A percentile compares a stretch with the other conserved stretches of the same genome.
Evolutionary conservation across 1,140 invertebrate species (phyloP).

Genomic region (Epicauta chinensis): DNA sequence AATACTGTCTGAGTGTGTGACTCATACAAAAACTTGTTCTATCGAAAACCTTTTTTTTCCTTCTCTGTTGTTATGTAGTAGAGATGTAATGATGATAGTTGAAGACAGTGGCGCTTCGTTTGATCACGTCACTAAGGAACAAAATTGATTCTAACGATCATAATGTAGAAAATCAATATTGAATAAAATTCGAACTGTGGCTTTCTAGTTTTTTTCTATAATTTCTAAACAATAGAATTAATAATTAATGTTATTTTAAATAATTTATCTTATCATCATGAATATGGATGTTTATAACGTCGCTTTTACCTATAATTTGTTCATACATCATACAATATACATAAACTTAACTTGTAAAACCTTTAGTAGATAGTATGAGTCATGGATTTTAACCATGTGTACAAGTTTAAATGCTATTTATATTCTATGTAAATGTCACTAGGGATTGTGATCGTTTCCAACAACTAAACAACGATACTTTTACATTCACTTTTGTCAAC

Average conservation of each 20-base stretch:
- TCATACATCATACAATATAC: too few relatives aligned
- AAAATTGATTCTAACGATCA: too few relatives aligned
- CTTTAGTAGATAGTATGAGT: conserved; percentile 7
- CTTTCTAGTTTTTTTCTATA: too few relatives aligned
- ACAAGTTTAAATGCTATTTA: conserved; percentile 15
- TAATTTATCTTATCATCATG: too few relatives aligned
- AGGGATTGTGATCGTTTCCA: conserved; percentile 11
- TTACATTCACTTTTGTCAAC: conserved; percentile 1
- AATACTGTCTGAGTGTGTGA: background rate
- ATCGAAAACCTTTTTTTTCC: conserved; percentile 6
- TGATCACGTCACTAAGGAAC: too few relatives aligned
- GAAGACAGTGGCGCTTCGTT: conserved; percentile 9
- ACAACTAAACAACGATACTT: conserved; percentile 8
- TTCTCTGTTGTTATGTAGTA: conserved; percentile 1
- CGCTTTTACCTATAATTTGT: too few relatives aligned
- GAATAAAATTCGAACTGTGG: too few relatives aligned
- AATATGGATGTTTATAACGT: too few relatives aligned
- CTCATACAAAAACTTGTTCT: conserved; percentile 17
- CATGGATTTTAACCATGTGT: conserved; percentile 20
- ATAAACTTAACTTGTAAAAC: too few relatives aligned
- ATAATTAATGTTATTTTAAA: too few relatives aligned
- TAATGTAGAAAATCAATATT: too few relatives aligned
- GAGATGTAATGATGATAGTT: background rate
- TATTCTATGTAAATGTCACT: conserved; percentile 16
- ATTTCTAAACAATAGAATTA: too few relatives aligned